Percentiles rank a stretch among this genome's conserved stretches.
Evolutionary conservation across 2,888 invertebrate genomes (phyloP).

Genomic region (Mythimna vitellina): DNA sequence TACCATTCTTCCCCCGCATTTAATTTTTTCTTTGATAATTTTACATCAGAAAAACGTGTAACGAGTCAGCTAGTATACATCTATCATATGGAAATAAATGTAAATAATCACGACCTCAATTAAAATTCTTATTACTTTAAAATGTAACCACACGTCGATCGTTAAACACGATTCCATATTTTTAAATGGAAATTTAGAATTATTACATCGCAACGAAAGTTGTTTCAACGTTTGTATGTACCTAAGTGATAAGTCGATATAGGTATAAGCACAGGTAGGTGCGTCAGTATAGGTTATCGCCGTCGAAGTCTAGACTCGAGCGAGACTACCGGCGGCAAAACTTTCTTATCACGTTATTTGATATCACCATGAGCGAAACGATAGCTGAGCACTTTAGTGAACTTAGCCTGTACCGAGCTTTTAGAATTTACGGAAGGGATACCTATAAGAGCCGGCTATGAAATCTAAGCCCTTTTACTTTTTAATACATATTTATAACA

Average conservation of each 20-base stretch:
- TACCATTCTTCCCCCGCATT: no score
- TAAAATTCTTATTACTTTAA: background rate
- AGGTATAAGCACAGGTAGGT: background rate
- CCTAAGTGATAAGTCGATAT: background rate
- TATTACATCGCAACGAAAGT: background rate
- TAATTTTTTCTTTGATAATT: no score
- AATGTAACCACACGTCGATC: background rate
- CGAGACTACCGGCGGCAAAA: conserved; percentile 24
- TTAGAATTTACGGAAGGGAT: background rate
- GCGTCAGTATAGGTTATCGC: conserved; percentile 12
- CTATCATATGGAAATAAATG: no score
- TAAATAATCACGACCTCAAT: background rate
- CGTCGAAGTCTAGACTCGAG: conserved; percentile 25
- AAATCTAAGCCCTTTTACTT: background rate
- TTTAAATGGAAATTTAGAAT: background rate
- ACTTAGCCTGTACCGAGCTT: conserved; percentile 5
- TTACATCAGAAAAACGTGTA: no score
- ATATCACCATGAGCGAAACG: conserved; percentile 23
- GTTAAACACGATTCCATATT: background rate
- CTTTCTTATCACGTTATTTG: conserved; percentile 41
- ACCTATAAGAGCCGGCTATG: background rate
- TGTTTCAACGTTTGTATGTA: background rate
- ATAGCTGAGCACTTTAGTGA: conserved; percentile 16
- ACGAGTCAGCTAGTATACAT: no score
- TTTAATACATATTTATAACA: no score